Evolutionary conservation across 1,140 invertebrate species (phyloP).

Genomic region (Cyclina sinensis): DNA sequence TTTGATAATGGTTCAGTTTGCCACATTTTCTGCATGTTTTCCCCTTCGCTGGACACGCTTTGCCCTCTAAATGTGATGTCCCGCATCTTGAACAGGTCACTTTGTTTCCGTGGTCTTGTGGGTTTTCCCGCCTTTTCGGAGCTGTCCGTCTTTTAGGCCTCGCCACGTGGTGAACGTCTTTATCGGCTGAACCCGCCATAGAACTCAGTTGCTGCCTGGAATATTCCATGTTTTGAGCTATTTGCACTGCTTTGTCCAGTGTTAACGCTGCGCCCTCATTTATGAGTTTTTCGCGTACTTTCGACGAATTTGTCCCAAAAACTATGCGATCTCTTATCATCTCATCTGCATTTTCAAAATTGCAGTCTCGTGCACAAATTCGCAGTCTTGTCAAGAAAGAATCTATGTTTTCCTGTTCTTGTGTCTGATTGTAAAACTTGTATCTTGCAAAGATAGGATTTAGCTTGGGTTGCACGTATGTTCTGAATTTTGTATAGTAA

Average conservation of each 20-base stretch:
- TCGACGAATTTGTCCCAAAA: slow-evolving; percentile 47
- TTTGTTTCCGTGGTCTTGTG: neutral
- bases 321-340: slow-evolving; percentile 66
- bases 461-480: slow-evolving; percentile 54
- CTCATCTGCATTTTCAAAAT: slow-evolving; percentile 56
- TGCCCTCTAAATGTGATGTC: neutral
- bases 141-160: neutral
- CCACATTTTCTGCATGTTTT: neutral
- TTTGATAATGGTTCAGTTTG: slow-evolving; percentile 18
- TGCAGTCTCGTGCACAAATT: slow-evolving; percentile 52
- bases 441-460: slow-evolving; percentile 59
- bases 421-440: slow-evolving; percentile 34
- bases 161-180: neutral
- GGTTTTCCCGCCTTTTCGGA: neutral
- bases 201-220: slow-evolving; percentile 50
- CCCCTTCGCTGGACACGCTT: neutral
- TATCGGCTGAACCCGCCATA: neutral
- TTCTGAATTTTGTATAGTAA: slow-evolving; percentile 35
- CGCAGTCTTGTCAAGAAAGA: slow-evolving; percentile 44
- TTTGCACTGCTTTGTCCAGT: slow-evolving; percentile 63
- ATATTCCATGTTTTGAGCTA: slow-evolving; percentile 66
- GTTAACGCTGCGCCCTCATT: slow-evolving; percentile 50
- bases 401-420: neutral
- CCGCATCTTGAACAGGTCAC: neutral
- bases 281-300: slow-evolving; percentile 59